Evolutionary conservation across 1,140 invertebrate species (phyloP), one percentile per base, ranked within the genome.

Genomic region (Aphelenchoides avenae): DNA sequence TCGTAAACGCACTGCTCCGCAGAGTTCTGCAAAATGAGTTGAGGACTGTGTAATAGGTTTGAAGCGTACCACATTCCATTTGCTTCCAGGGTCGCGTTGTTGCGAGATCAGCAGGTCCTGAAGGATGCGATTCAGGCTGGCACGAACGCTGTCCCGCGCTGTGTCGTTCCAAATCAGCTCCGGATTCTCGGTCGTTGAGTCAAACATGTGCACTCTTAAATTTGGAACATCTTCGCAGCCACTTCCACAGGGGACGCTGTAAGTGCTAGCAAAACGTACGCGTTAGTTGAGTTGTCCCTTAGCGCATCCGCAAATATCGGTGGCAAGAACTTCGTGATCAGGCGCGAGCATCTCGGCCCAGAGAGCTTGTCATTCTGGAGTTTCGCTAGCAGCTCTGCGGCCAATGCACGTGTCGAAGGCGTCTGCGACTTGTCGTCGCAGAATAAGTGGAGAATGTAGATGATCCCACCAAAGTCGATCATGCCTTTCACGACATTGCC

Each of bases 161-260:
- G 87, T 86, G 62, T 93, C 89, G 76, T 91, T 91, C 95, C 95
- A 99, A 62, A 98, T 94, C 15, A 99, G 82, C 81, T 99, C 95
- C 4, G 95, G 95, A 83, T 98, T 96, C 80, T 97, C 93, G 78
- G 96, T 91, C 53, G 71, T 79, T 4, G 81, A 80, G 79, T 67
- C 36, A 62, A 73, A 70, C 61, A 70, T 70, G 43, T 48, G 42
- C 18, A 70, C 51, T 36, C 66, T 71, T 24, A 3, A 66, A 53
- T 41, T 4, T 7, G 1, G 13, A 9, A n/a, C n/a, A 22, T 13
- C 13, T 44, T 52, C 43, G 50, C n/a, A 52, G 18, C 11, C 7
- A n/a, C n/a, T n/a, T n/a, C n/a, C n/a, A n/a, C n/a, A n/a, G n/a
- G n/a, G n/a, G n/a, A n/a, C n/a, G n/a, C n/a, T n/a, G n/a, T n/a